Conservation (phyloP, 2,888 invertebrate genomes). For the Epiblema foenella region DNA sequence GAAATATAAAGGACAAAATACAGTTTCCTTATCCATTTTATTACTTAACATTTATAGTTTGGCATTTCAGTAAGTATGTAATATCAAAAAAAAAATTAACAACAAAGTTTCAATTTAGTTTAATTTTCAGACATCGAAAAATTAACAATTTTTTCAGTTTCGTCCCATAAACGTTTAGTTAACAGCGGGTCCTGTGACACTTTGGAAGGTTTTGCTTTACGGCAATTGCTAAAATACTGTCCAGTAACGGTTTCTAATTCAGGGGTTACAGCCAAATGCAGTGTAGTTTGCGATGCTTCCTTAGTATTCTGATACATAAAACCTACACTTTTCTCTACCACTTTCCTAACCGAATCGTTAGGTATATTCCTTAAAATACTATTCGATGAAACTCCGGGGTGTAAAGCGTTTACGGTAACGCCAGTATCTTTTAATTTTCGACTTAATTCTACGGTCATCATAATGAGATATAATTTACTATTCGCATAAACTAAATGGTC, state of each 20-base stretch:
- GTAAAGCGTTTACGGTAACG: slow-evolving; percentile 88
- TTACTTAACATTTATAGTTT: background rate
- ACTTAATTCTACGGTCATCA: slow-evolving; percentile 87
- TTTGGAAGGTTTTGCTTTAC: slow-evolving; percentile 77
- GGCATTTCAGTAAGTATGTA: background rate
- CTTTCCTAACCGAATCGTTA: slow-evolving; percentile 61
- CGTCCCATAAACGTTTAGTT: slow-evolving; percentile 86
- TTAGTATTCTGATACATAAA: slow-evolving; percentile 84
- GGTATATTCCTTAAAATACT: slow-evolving; percentile 87
- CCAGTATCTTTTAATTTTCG: slow-evolving; percentile 83
- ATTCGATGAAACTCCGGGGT: slow-evolving; percentile 89
- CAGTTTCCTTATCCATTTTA: background rate
- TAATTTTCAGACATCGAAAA: slow-evolving; percentile 52
- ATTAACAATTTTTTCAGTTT: slow-evolving; percentile 85
- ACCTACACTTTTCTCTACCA: slow-evolving; percentile 60
- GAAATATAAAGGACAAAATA: background rate
- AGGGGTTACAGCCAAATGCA: slow-evolving; percentile 84
- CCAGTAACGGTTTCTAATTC: slow-evolving; percentile 86
- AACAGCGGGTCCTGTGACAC: slow-evolving; percentile 80
- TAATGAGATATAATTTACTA: slow-evolving; percentile 86
- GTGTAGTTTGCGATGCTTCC: slow-evolving; percentile 87
- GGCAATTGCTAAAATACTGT: slow-evolving; percentile 87
- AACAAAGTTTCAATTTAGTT: background rate
- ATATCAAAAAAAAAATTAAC: background rate
- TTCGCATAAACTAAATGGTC: slow-evolving; percentile 78